phyloP scores from a whole-genome alignment of 2,797 vertebrate genomes.

The Erpetoichthys calabaricus region DNA sequence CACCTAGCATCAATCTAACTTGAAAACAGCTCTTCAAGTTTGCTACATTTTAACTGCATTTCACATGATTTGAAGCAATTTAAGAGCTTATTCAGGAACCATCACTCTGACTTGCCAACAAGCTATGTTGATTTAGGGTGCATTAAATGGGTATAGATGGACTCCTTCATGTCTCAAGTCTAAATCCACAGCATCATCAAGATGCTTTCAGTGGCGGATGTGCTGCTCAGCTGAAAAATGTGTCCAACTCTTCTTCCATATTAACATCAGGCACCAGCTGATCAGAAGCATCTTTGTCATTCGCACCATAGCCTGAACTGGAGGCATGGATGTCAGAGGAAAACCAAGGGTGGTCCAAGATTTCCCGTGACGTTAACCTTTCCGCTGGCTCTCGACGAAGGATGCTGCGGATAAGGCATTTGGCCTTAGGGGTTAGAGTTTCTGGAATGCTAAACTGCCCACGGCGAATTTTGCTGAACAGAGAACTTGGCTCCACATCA shows the following conservation, averaged over 20 bases:
- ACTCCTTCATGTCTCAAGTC: constrained; percentile 50
- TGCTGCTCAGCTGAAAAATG: constrained; percentile 89
- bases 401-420: constrained; percentile 96
- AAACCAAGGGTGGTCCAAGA: constrained; percentile 97
- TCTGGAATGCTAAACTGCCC: constrained; percentile 98
- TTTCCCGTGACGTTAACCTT: constrained; percentile 91
- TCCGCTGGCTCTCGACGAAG: constrained; percentile 88
- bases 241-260: constrained; percentile 94
- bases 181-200: constrained; percentile 48
- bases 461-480: constrained; percentile 95
- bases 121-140: constrained; percentile 41
- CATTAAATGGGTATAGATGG: constrained; percentile 61
- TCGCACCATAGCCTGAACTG: constrained; percentile 56
- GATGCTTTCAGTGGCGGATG: constrained; percentile 24
- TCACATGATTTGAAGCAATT: constrained; percentile 38
- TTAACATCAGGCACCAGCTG: constrained; percentile 95
- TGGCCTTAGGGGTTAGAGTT: constrained; percentile 91
- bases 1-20: constrained; percentile 41
- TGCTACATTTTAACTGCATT: constrained; percentile 64
- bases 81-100: constrained; percentile 8
- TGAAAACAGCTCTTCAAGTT: constrained; percentile 53
- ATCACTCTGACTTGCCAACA: constrained; percentile 27
- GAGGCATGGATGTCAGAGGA: constrained; percentile 62
- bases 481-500: constrained; percentile 88
- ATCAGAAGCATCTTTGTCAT: constrained; percentile 71